These are phyloP conservation scores for Lamellibrachia columna DNA, from an alignment of 2,888 invertebrate genomes.

Conservation along the genomic window DNA sequence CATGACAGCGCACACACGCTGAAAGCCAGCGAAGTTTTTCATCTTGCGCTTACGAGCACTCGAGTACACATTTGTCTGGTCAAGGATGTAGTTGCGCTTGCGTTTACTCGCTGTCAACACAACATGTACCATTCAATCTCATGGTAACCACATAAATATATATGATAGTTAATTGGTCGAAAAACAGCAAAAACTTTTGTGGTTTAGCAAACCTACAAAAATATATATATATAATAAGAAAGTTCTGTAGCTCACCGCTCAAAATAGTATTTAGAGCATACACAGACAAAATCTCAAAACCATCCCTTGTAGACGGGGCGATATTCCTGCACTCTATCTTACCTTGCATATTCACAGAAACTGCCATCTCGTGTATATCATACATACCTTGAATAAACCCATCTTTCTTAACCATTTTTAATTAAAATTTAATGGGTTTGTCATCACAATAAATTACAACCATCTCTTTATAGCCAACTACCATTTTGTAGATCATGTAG, in stretches of 20 bases:
- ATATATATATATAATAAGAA: too few relatives aligned
- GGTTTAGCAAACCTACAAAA: too few relatives aligned
- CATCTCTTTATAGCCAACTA: not conserved
- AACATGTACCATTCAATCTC: not conserved
- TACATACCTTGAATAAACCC: not conserved
- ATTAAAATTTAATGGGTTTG: not conserved
- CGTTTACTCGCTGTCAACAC: conserved; percentile 39
- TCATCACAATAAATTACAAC: not conserved
- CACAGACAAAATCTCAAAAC: too few relatives aligned
- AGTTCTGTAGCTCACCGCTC: too few relatives aligned
- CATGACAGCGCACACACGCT: conserved; percentile 88
- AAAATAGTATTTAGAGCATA: too few relatives aligned
- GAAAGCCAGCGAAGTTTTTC: conserved; percentile 91
- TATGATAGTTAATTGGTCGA: too few relatives aligned
- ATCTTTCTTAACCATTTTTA: not conserved
- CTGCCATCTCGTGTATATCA: not conserved
- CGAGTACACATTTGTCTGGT: conserved; percentile 98
- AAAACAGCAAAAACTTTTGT: too few relatives aligned
- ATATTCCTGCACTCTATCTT: too few relatives aligned
- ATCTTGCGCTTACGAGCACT: conserved; percentile 96
- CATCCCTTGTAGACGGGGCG: too few relatives aligned
- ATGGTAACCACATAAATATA: too few relatives aligned
- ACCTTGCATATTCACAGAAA: too few relatives aligned
- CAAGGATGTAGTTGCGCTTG: conserved; percentile 91
- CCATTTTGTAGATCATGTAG: not conserved